These are phyloP conservation scores for Ovibos moschatus DNA, from an alignment of 2,113 vertebrate genomes.

Conservation along the genomic window DNA sequence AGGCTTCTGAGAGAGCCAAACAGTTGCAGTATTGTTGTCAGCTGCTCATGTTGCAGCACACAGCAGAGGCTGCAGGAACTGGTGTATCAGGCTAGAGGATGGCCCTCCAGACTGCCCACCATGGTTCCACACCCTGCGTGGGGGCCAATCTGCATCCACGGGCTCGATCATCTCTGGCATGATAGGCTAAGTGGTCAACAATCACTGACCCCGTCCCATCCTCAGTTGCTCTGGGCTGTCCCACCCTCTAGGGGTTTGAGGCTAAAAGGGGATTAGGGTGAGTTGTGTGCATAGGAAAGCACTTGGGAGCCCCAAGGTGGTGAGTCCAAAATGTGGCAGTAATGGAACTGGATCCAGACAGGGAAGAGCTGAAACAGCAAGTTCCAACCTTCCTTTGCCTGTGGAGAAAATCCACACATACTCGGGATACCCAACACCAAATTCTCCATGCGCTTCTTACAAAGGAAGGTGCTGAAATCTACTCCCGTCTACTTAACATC, in stretches of 20 bases:
- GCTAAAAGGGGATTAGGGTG: not conserved
- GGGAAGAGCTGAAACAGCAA: not conserved
- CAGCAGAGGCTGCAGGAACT: not conserved
- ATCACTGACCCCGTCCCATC: not conserved
- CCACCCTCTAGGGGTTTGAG: not conserved
- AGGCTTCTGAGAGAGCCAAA: not conserved
- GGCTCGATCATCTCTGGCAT: not conserved
- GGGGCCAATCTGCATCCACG: not conserved
- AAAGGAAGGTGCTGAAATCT: not conserved
- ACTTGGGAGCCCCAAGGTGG: not conserved
- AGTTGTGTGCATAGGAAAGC: not conserved
- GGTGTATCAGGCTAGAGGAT: not conserved
- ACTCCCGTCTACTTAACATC: not conserved
- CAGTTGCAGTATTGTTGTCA: not conserved
- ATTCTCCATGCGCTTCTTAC: not conserved
- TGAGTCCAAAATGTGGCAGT: not conserved
- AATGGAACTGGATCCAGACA: not conserved
- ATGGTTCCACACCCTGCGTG: not conserved
- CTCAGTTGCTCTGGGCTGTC: not conserved
- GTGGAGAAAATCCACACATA: not conserved
- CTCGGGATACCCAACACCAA: accelerated
- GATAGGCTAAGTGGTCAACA: not conserved
- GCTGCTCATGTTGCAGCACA: not conserved
- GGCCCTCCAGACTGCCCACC: not conserved
- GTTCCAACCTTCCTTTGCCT: not conserved